Evolutionary conservation across 2,797 vertebrate species (phyloP).

Genomic region (Euphonia xanthogaster): DNA sequence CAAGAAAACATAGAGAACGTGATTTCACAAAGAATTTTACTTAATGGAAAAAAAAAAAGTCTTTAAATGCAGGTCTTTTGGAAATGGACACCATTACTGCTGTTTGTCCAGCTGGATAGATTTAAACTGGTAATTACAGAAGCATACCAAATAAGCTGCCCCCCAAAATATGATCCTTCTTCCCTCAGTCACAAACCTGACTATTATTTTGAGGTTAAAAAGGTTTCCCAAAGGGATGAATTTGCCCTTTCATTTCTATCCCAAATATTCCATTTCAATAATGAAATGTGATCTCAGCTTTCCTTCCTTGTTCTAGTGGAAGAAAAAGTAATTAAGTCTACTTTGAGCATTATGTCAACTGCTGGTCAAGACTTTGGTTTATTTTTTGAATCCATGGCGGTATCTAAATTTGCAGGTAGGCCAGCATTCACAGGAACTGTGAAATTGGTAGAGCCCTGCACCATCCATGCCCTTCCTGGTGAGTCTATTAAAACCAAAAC

Average conservation of each 20-base stretch:
- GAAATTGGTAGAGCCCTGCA: neutral
- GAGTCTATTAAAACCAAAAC: neutral
- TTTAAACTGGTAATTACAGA: neutral
- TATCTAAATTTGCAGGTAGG: neutral
- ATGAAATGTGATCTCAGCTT: neutral
- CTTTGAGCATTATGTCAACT: neutral
- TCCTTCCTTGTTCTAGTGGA: neutral
- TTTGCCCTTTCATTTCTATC: neutral
- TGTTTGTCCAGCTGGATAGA: neutral
- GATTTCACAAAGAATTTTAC: neutral
- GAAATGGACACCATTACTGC: neutral
- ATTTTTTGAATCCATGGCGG: neutral
- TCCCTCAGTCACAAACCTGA: neutral
- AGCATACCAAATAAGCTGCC: neutral
- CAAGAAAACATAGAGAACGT: neutral
- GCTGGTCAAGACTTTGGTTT: neutral
- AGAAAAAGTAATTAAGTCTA: neutral
- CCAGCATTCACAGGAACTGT: neutral
- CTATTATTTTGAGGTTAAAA: neutral
- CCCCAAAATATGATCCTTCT: neutral
- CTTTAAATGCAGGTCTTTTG: neutral
- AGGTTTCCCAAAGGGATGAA: neutral
- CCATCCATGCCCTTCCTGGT: neutral
- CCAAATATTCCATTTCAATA: neutral
- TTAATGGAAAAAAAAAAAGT: neutral